A percentile compares a stretch with the other conserved stretches of the same genome.
Evolutionary conservation across 2,888 invertebrate species (phyloP).

Genomic region (Leucoptera coffeella): DNA sequence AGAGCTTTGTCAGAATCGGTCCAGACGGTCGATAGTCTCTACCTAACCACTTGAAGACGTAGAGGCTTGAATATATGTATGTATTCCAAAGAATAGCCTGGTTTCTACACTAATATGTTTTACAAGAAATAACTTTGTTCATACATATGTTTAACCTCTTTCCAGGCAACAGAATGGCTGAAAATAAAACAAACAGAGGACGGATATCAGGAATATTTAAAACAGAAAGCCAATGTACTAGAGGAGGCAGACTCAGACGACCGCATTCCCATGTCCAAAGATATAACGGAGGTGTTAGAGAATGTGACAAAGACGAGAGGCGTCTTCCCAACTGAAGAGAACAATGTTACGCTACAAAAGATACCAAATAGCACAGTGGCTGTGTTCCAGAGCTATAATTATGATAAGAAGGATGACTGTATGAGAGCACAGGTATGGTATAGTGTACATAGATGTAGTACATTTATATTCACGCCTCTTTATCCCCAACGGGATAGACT

Average conservation of each 20-base stretch:
- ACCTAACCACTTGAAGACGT: no score
- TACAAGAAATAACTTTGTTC: no score
- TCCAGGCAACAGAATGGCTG: constrained; percentile 32
- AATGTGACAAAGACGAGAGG: constrained; percentile 30
- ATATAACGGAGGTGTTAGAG: constrained; percentile 51
- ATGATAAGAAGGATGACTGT: constrained; percentile 19
- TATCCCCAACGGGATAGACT: no score
- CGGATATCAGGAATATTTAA: constrained; percentile 30
- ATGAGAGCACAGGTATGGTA: constrained; percentile 55
- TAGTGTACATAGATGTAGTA: no score
- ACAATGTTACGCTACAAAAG: constrained; percentile 34
- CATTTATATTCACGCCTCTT: no score
- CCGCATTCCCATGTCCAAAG: constrained; percentile 40
- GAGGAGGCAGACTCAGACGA: constrained; percentile 15
- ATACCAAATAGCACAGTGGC: constrained; percentile 57
- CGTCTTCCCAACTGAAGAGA: constrained; percentile 11
- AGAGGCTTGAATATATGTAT: no score
- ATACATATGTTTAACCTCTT: no score
- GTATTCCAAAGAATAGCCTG: no score
- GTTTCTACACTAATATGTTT: no score
- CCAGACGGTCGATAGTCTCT: no score
- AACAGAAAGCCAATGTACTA: constrained; percentile 12
- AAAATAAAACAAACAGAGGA: constrained; percentile 44
- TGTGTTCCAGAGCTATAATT: constrained; percentile 58
- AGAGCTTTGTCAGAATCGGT: no score